Evolutionary conservation across 2,797 vertebrate species (phyloP), one percentile per base, ranked within the genome.

Genomic region (Gallirallus australis): DNA sequence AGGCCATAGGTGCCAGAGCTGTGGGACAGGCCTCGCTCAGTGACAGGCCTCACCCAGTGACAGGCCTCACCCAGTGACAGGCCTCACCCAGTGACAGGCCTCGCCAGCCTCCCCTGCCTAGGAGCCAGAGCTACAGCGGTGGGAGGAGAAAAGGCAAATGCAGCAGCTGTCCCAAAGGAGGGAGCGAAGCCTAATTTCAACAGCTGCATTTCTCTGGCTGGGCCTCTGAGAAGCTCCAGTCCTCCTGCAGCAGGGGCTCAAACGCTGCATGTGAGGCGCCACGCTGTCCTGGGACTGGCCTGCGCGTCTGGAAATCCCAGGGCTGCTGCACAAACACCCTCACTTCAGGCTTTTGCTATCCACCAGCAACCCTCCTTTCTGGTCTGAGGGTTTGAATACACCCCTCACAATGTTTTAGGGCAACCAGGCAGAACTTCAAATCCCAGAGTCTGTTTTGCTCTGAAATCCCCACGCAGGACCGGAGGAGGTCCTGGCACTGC

Each of bases 261-360:
- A 39, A 25, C 0, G 2, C 56, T 13, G 47, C 52, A 31, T 0
- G 2, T 25, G 30, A 2, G 5, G 47, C 2, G 0, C 54, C 45
- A 33, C n/a, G 50, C n/a, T 12, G 60, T 11, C n/a, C 39, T 19
- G 30, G 10, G 37, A 53, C 64, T 59, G 37, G 59, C 37, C 42
- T 61, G 35, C 3, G 5, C 42, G 52, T n/a, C 42, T 75, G 20
- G 45, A 70, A 63, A 53, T n/a, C 20, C 63, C 0, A 42, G 1
- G 1, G 25, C 61, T 53, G 71, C 53, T 11, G 30, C 57, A 50
- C 63, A 56, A 57, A 60, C 50, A 56, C 15, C 63, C 56, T 77
- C 6, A 1, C 57, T 56, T 54, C 69, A 50, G 42, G 42, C 50
- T 48, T 63, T 24, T 64, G 54, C 72, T 35, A 42, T n/a, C 25